A percentile compares a stretch with the other conserved stretches of the same genome.
These are phyloP conservation scores for Apotomis capreana DNA, from an alignment of 2,888 invertebrate species.

Conservation along the genomic window DNA sequence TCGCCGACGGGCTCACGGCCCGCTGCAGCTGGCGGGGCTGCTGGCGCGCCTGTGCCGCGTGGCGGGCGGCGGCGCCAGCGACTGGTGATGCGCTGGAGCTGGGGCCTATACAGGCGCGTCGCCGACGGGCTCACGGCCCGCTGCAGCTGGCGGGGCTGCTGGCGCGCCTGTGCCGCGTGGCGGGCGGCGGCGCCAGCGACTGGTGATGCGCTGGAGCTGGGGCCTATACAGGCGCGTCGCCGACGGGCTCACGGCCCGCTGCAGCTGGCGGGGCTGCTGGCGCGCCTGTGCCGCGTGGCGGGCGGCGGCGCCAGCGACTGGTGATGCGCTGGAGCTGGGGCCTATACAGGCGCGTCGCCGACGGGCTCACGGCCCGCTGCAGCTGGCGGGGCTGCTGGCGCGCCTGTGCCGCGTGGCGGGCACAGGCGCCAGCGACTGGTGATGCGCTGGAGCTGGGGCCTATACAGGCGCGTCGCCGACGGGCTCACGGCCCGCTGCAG, in stretches of 20 bases:
- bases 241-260: slow-evolving; percentile 94
- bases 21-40: slow-evolving; percentile 95
- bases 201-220: no score
- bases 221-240: slow-evolving; percentile 89
- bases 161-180: slow-evolving; percentile 87
- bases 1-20: slow-evolving; percentile 94
- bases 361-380: slow-evolving; percentile 94
- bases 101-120: slow-evolving; percentile 88
- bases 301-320: no score
- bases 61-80: slow-evolving; percentile 49
- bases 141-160: slow-evolving; percentile 96
- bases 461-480: slow-evolving; percentile 76
- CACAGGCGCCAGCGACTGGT: no score
- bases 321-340: no score
- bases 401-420: slow-evolving; percentile 84
- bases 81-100: slow-evolving; percentile 45
- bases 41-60: slow-evolving; percentile 90
- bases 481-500: slow-evolving; percentile 95
- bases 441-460: no score
- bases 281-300: slow-evolving; percentile 86
- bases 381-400: slow-evolving; percentile 95
- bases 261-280: slow-evolving; percentile 95
- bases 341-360: slow-evolving; percentile 90
- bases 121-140: slow-evolving; percentile 94
- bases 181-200: no score